These are phyloP conservation scores for Galaxea fascicularis DNA, from an alignment of 92 coral and sea anemone genomes.

Conservation along the genomic window DNA sequence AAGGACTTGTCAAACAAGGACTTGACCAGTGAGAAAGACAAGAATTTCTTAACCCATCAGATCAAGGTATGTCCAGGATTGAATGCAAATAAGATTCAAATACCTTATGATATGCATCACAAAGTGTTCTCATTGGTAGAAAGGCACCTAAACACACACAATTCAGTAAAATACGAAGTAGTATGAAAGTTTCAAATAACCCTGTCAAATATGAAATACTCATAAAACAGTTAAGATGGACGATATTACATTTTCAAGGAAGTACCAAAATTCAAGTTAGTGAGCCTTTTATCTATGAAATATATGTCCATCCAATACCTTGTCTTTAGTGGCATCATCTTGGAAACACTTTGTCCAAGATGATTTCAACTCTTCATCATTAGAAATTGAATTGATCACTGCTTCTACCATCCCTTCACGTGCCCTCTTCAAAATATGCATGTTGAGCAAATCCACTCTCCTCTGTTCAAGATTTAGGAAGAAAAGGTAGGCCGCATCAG, in stretches of 20 bases:
- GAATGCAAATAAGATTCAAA: conserved; percentile 37
- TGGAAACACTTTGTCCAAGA: conserved; percentile 13
- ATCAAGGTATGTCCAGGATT: conserved; percentile 31
- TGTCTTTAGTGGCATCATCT: background rate
- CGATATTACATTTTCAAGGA: too few species aligned
- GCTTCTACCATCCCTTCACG: conserved; percentile 19
- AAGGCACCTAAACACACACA: conserved; percentile 44
- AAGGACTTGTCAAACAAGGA: too few species aligned
- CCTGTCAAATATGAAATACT: too few species aligned
- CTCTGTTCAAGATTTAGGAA: conserved; percentile 20
- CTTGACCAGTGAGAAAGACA: too few species aligned
- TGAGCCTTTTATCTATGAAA: background rate
- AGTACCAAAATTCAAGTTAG: too few species aligned
- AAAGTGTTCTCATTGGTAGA: conserved; percentile 32
- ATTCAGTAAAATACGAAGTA: conserved; percentile 24
- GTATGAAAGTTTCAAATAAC: background rate
- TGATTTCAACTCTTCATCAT: background rate
- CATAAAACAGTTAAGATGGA: too few species aligned
- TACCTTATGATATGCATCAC: conserved; percentile 36
- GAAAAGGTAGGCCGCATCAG: conserved; percentile 34
- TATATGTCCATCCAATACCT: background rate
- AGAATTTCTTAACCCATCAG: too few species aligned
- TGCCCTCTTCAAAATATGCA: background rate
- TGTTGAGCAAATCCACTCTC: conserved; percentile 19
- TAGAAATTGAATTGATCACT: background rate